Conservation (phyloP, 2,888 invertebrate genomes). For the Spatulosminthurus flaviceps region DNA sequence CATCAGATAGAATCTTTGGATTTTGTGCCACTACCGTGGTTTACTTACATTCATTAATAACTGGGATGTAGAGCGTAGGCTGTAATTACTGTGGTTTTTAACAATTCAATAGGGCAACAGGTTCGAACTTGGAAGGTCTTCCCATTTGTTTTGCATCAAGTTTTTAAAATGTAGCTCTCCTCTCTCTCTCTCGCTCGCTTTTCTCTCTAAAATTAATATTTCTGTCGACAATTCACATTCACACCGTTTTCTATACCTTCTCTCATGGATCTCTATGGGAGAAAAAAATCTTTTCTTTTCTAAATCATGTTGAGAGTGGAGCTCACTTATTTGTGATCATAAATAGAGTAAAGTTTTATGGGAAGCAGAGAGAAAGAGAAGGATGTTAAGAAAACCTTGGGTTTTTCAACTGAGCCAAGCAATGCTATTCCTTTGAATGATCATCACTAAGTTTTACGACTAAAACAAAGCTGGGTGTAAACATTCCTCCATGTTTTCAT, state of each 20-base stretch:
- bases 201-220: neutral
- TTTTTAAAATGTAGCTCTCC: neutral
- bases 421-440: neutral
- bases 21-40: no score
- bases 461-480: constrained; percentile 34
- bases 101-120: neutral
- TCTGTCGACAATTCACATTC: constrained; percentile 6
- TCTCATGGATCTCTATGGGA: neutral
- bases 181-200: neutral
- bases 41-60: neutral
- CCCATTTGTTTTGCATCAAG: constrained; percentile 8
- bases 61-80: neutral
- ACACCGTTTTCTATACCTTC: neutral
- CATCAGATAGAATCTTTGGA: no score
- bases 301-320: constrained; percentile 12
- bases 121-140: constrained; percentile 19
- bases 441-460: constrained; percentile 35
- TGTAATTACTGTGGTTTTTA: neutral
- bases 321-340: constrained; percentile 12
- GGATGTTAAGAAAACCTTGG: neutral
- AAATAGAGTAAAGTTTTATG: constrained; percentile 18
- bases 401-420: neutral
- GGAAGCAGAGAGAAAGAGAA: constrained; percentile 3
- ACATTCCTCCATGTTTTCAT: constrained; percentile 31
- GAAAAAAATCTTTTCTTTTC: constrained; percentile 21